Conservation (phyloP, 2,797 vertebrate genomes). For the Pipistrellus kuhlii region DNA sequence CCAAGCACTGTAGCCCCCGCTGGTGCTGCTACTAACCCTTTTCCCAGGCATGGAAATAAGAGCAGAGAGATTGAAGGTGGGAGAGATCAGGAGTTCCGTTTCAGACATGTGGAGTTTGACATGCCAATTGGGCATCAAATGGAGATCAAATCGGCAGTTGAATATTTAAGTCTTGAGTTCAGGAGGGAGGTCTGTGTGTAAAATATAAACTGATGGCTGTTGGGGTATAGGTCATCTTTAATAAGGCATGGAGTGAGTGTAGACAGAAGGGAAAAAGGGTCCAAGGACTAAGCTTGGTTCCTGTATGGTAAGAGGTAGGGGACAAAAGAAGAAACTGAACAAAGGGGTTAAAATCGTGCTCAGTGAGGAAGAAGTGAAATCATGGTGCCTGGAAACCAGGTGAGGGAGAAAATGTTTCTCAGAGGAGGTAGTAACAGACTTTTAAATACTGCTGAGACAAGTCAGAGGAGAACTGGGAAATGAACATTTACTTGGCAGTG, state of each 20-base stretch:
- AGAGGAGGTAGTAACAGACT: too few relatives aligned
- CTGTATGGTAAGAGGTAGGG: background rate
- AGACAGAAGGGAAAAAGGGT: too few relatives aligned
- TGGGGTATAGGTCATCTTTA: fast-evolving
- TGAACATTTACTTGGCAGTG: fast-evolving
- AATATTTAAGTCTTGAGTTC: background rate
- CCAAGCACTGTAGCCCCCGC: fast-evolving
- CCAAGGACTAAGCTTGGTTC: background rate
- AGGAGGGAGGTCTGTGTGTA: background rate
- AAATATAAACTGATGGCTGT: background rate
- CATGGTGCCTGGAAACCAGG: background rate
- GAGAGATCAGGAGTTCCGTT: fast-evolving
- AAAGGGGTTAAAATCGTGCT: background rate
- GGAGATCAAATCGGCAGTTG: background rate
- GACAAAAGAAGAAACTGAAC: background rate
- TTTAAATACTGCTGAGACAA: fast-evolving
- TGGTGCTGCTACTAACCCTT: fast-evolving
- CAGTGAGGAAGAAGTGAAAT: background rate
- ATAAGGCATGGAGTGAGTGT: background rate
- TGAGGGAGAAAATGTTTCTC: background rate
- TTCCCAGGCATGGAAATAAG: background rate
- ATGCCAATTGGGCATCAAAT: fast-evolving
- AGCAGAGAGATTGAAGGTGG: background rate
- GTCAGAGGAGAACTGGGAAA: background rate
- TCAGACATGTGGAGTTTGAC: background rate